phyloP scores from a whole-genome alignment of 2,888 invertebrate species.

The Trichopoda pennipes region DNA sequence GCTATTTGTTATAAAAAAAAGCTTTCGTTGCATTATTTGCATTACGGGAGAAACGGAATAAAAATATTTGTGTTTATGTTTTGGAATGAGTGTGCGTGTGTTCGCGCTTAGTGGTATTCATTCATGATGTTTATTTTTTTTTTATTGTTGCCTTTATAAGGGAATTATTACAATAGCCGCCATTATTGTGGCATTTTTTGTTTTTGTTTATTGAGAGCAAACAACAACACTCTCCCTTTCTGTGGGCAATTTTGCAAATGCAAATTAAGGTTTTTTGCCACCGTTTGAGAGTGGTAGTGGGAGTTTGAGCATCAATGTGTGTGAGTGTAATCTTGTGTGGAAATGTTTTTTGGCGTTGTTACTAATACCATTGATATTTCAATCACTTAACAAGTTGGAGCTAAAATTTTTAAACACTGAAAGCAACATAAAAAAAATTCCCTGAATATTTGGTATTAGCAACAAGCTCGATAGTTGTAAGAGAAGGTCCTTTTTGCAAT shows the following conservation, averaged over 20 bases:
- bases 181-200: slow-evolving; percentile 49
- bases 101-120: slow-evolving; percentile 68
- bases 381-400: slow-evolving; percentile 67
- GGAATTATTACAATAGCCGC: slow-evolving; percentile 42
- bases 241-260: slow-evolving; percentile 37
- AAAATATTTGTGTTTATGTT: slow-evolving; percentile 29
- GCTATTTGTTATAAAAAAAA: background rate
- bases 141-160: slow-evolving; percentile 26
- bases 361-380: slow-evolving; percentile 67
- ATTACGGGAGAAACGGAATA: background rate
- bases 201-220: slow-evolving; percentile 44
- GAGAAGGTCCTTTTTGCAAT: slow-evolving; percentile 21
- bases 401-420: slow-evolving; percentile 25
- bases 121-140: slow-evolving; percentile 56
- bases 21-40: slow-evolving; percentile 11
- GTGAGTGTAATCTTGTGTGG: background rate
- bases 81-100: slow-evolving; percentile 17
- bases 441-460: slow-evolving; percentile 31
- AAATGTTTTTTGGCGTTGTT: slow-evolving; percentile 43
- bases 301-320: background rate
- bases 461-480: slow-evolving; percentile 23
- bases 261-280: slow-evolving; percentile 35
- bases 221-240: background rate
- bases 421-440: slow-evolving; percentile 15
- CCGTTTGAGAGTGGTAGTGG: background rate